Conservation (phyloP, 2,888 invertebrate species). For the Callyntrura sp. region DNA sequence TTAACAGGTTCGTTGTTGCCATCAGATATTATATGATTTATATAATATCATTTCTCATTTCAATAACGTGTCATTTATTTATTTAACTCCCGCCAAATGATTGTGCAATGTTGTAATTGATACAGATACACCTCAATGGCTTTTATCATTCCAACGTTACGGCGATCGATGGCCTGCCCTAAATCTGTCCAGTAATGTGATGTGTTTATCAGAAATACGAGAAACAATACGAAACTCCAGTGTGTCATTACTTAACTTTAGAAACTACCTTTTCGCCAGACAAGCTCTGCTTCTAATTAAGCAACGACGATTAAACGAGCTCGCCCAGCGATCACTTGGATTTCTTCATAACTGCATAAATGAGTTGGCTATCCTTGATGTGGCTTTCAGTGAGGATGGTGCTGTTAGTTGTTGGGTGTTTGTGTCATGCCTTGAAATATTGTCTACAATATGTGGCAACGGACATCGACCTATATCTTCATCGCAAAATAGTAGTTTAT, state of each 20-base stretch:
- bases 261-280: constrained; percentile 96
- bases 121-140: constrained; percentile 93
- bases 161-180: constrained; percentile 95
- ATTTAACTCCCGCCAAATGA: neutral
- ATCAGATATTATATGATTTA: too few species aligned
- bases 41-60: too few species aligned
- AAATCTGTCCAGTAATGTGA: constrained; percentile 85
- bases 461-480: constrained; percentile 68
- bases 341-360: constrained; percentile 96
- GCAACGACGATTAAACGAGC: constrained; percentile 86
- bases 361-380: constrained; percentile 93
- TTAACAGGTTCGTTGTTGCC: constrained; percentile 88
- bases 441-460: constrained; percentile 87
- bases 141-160: constrained; percentile 92
- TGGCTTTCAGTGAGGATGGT: constrained; percentile 91
- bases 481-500: constrained; percentile 49
- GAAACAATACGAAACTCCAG: constrained; percentile 83
- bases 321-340: constrained; percentile 94
- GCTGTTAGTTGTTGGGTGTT: constrained; percentile 97
- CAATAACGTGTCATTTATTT: neutral
- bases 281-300: constrained; percentile 83
- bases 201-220: constrained; percentile 80
- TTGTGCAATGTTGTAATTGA: constrained; percentile 1
- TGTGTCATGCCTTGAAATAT: constrained; percentile 94
- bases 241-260: constrained; percentile 92